Base-by-base conservation (phyloP, 1,140 invertebrate species). In the Lutraria rhynchaena region DNA sequence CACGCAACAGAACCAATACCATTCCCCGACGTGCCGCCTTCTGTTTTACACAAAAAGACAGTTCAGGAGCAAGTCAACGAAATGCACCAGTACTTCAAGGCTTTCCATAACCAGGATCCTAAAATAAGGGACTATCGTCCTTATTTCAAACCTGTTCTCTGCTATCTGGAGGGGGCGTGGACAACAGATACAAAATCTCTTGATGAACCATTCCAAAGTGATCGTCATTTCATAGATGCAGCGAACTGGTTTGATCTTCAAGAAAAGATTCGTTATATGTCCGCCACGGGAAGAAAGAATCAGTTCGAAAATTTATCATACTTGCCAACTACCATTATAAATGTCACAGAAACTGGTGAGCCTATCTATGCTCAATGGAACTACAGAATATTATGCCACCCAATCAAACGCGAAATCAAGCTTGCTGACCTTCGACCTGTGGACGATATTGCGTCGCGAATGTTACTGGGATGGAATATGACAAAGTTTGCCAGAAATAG, bases 161-260 rank as follows among this genome's bases (percentile, higher is more conserved):
- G 89, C 75, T 91, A 90, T 67, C 35, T 91, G 58, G 90, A 91
- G 60, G 90, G 88, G n/a, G 81, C 74, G 24, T 91, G 90, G 90
- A 89, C 87, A 0, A 83, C 49, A 9, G 55, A 87, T 61, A 85
- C 76, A 2, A 80, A 85, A 15, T 31, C 65, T 5, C 41, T 91
- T 9, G 67, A 77, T n/a, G 88, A 88, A 53, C 85, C 87, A 0
- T 89, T 87, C 29, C 13, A 69, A 7, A 88, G 83, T 70, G 86
- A 87, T 31, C 63, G 87, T 17, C 87, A 89, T 75, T 51, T 69
- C 51, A 77, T 87, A n/a, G 87, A 88, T 24, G 86, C 85, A 15
- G 29, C 37, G 13, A 85, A 69, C 63, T 86, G 85, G 87, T 78
- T 81, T 33, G 82, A 86, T 24, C 44, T 89, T 22, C 83, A 85